Conservation (phyloP, 2,797 vertebrate genomes). For the Sebastes itinus region DNA sequence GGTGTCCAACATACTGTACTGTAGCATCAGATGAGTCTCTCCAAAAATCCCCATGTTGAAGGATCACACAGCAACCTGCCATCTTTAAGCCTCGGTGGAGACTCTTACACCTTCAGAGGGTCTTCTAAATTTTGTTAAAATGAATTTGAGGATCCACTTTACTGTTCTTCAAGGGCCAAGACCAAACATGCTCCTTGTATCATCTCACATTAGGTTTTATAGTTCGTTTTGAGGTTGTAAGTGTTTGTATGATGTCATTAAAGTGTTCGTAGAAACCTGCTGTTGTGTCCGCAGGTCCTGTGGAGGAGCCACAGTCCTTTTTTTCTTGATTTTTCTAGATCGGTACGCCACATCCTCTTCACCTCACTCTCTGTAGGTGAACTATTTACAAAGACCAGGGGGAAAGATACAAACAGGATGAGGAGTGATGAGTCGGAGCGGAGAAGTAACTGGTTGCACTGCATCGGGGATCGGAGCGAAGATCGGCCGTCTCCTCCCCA, state of each 20-base stretch:
- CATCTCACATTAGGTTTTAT: background rate
- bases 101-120: background rate
- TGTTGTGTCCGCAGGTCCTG: conserved; percentile 22
- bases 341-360: conserved; percentile 22
- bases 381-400: conserved; percentile 77
- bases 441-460: conserved; percentile 12
- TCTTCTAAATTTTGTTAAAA: conserved; percentile 3
- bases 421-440: conserved; percentile 34
- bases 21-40: conserved; percentile 4
- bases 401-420: conserved; percentile 39
- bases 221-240: conserved; percentile 35
- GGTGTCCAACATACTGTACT: background rate
- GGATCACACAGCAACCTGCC: conserved; percentile 4
- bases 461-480: conserved; percentile 1
- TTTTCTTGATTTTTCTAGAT: conserved; percentile 24
- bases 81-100: background rate
- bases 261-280: conserved; percentile 22
- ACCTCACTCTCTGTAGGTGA: conserved; percentile 29
- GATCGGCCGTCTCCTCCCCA: conserved; percentile 12
- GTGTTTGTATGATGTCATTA: conserved; percentile 43
- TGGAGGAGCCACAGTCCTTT: background rate
- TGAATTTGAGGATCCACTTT: conserved; percentile 29
- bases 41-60: background rate
- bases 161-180: conserved; percentile 38
- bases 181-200: conserved; percentile 44